phyloP scores from a whole-genome alignment of 1,140 invertebrate species.

The Homarus americanus region DNA sequence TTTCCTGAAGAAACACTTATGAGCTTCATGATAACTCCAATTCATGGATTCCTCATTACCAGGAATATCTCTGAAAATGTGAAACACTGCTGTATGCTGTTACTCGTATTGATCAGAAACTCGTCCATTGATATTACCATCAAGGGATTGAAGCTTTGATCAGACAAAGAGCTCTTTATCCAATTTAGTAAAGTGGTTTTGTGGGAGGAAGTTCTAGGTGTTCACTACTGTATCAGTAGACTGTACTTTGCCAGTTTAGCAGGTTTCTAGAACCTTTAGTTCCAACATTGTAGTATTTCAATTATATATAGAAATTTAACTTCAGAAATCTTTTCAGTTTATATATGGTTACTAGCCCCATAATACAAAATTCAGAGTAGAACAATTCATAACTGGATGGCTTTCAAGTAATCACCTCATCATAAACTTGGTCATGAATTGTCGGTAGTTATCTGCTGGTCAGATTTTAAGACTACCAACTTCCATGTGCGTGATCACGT shows the following conservation, averaged over 20 bases:
- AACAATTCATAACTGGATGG: not conserved
- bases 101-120: conserved; percentile 28
- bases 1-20: conserved; percentile 54
- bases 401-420: conserved; percentile 21
- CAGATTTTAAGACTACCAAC: conserved; percentile 59
- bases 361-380: conserved; percentile 48
- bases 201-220: conserved; percentile 50
- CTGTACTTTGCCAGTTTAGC: conserved; percentile 66
- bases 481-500: conserved; percentile 39
- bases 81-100: conserved; percentile 43
- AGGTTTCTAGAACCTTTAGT: conserved; percentile 73
- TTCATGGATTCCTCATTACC: conserved; percentile 14
- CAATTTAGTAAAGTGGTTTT: conserved; percentile 24
- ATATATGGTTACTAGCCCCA: conserved; percentile 18
- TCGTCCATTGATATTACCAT: conserved; percentile 9
- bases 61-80: not conserved
- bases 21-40: not conserved
- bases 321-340: conserved; percentile 44
- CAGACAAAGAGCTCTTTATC: conserved; percentile 21
- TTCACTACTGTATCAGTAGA: conserved; percentile 69
- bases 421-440: conserved; percentile 36
- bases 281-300: conserved; percentile 66
- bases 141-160: conserved; percentile 40
- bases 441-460: conserved; percentile 69
- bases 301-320: conserved; percentile 63